Conservation (phyloP, 1,140 invertebrate species). For the Thrips palmi region DNA sequence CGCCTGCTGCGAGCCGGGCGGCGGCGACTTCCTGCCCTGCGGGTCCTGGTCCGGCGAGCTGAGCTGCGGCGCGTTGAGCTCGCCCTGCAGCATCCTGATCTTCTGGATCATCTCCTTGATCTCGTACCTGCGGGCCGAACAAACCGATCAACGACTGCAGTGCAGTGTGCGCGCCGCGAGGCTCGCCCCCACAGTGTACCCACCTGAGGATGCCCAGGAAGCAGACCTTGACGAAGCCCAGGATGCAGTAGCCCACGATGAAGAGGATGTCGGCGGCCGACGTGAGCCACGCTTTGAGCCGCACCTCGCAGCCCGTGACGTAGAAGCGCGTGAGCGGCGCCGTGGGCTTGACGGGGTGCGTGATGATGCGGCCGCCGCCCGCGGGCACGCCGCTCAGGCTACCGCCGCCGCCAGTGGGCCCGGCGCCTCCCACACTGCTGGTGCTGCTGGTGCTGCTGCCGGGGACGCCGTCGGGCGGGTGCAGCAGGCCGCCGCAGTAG, state of each 20-base stretch:
- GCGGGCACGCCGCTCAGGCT: too few relatives aligned
- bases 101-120: slow-evolving; percentile 83
- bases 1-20: slow-evolving; percentile 3
- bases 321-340: slow-evolving; percentile 19
- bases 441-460: too few relatives aligned
- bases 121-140: slow-evolving; percentile 44
- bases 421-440: too few relatives aligned
- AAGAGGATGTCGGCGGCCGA: slow-evolving; percentile 61
- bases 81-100: slow-evolving; percentile 40
- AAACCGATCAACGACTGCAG: neutral
- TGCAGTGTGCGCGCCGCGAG: too few relatives aligned
- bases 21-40: slow-evolving; percentile 10
- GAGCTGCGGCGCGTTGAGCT: slow-evolving; percentile 16
- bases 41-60: slow-evolving; percentile 16
- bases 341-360: too few relatives aligned
- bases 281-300: slow-evolving; percentile 49
- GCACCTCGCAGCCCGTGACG: slow-evolving; percentile 43
- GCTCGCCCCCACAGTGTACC: slow-evolving; percentile 13
- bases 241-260: slow-evolving; percentile 73
- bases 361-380: too few relatives aligned
- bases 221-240: slow-evolving; percentile 75
- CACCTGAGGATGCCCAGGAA: slow-evolving; percentile 64
- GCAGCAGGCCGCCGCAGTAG: slow-evolving; percentile 22
- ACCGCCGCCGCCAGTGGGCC: too few relatives aligned
- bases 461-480: slow-evolving; percentile 21